Evolutionary conservation across 2,888 invertebrate genomes (phyloP), one percentile per base, ranked within the genome.

Genomic region (Parasteatoda lunata): DNA sequence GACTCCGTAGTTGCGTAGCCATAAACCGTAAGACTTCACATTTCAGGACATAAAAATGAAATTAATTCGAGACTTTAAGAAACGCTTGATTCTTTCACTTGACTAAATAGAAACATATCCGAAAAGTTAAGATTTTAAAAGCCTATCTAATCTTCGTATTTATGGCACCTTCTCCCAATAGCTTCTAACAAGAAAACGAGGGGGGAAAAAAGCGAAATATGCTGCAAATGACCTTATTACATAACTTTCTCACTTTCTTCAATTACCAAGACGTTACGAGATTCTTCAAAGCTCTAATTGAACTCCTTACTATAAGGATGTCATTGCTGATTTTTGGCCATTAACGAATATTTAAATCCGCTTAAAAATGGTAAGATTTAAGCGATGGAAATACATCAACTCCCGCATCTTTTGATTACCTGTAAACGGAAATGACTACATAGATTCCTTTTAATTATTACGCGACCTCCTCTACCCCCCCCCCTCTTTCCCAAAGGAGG

Each of bases 351-450:
- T 82, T 82, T 82, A 82, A 76, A 82, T 82, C 76, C 82, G 77
- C 70, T 83, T 83, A 83, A 83, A 83, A 83, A 70, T 70, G 59
- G 76, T 77, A 77, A 77, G 76, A 83, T 83, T 83, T 83, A 83
- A 83, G 70, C 76, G 82, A 59, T 5, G 76, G 45, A 70, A 59
- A 83, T 83, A 76, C 76, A 83, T 83, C 82, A 83, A 49, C n/a
- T 11, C 76, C 15, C 76, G 66, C 65, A 64, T 70, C 69, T 77
- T 71, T 83, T 64, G 82, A 82, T 82, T 82, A 76, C 76, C 76
- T 76, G 82, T 82, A 70, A 76, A 73, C 13, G 73, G 68, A 66
- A 59, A 68, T 81, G 75, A 81, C 81, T 83, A 77, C 82, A 70
- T 65, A 54, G 52, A 70, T 77, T 76, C 76, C 82, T 70, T 83